Evolutionary conservation across 2,113 vertebrate species (phyloP).

Genomic region (Lophura nycthemera): DNA sequence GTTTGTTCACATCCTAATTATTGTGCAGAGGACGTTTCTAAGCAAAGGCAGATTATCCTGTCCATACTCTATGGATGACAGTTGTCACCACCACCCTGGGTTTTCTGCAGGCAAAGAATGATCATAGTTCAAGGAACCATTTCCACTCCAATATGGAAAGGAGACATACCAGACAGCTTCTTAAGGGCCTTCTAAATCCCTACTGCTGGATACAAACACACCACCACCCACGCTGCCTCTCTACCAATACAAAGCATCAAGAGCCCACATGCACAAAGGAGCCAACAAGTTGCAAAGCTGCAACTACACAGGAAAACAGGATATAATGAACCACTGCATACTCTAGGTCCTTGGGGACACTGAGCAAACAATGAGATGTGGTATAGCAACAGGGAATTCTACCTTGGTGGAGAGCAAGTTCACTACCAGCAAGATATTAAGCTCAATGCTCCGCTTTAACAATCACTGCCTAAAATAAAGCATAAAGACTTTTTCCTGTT

Average conservation of each 20-base stretch:
- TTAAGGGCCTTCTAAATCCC: not conserved
- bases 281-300: not conserved
- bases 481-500: not conserved
- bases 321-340: slow-evolving; percentile 5
- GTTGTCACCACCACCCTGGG: not conserved
- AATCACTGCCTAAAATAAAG: not conserved
- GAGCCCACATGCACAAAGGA: not conserved
- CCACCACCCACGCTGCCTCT: not conserved
- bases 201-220: not conserved
- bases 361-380: not conserved
- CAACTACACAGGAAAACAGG: not conserved
- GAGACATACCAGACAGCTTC: not conserved
- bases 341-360: not conserved
- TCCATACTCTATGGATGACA: not conserved
- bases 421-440: not conserved
- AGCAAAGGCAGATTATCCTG: not conserved
- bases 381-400: not conserved
- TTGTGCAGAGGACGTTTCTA: not conserved
- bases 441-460: not conserved
- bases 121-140: not conserved
- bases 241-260: not conserved
- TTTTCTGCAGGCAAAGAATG: not conserved
- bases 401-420: not conserved
- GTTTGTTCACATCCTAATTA: not conserved
- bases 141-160: not conserved